These are phyloP conservation scores for Physella acuta DNA, from an alignment of 1,140 invertebrate species.

Conservation along the genomic window DNA sequence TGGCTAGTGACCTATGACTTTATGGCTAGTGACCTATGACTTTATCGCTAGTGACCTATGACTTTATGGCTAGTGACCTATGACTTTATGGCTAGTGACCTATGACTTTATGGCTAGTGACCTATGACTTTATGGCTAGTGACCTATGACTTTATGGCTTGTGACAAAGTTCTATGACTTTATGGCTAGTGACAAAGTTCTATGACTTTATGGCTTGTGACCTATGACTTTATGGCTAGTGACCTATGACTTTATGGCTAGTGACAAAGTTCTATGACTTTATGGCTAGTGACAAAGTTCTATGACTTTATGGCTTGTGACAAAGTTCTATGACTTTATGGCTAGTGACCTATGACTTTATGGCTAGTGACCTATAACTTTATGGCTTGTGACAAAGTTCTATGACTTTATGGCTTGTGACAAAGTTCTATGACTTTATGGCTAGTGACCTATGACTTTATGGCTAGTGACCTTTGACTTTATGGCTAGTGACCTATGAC, in stretches of 20 bases:
- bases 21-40: not conserved
- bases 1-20: too few species aligned
- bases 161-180: too few species aligned
- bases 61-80: not conserved
- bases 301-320: conserved; percentile 48
- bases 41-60: too few species aligned
- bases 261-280: too few species aligned
- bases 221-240: not conserved
- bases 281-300: not conserved
- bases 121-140: conserved; percentile 42
- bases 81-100: conserved; percentile 51
- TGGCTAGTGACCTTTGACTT: not conserved
- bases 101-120: not conserved
- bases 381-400: too few species aligned
- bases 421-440: too few species aligned
- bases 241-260: conserved; percentile 43
- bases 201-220: conserved; percentile 48
- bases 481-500: too few species aligned
- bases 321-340: too few species aligned
- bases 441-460: too few species aligned
- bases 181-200: not conserved
- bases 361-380: too few species aligned
- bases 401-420: too few species aligned
- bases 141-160: conserved; percentile 43
- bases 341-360: not conserved